Conservation (phyloP, 2,797 vertebrate genomes). For the Benthosema pterotum region DNA sequence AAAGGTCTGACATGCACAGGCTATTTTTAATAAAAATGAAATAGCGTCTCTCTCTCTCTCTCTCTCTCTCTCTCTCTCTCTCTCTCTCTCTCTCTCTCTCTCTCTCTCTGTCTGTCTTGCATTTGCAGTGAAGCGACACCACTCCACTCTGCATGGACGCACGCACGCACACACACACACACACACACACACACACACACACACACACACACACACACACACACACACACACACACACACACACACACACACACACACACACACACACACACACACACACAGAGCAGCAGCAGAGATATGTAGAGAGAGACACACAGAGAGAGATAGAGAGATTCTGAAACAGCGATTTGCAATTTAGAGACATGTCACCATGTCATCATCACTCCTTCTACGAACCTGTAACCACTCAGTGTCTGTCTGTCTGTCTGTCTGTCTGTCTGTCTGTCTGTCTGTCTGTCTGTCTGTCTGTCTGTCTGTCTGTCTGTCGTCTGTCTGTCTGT, state of each 20-base stretch:
- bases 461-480: slow-evolving; percentile 63
- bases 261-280: neutral
- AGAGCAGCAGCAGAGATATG: too few relatives aligned
- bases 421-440: neutral
- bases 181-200: neutral
- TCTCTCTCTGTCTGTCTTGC: neutral
- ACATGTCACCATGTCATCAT: slow-evolving; percentile 77
- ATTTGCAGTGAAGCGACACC: too few relatives aligned
- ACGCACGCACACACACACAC: too few relatives aligned
- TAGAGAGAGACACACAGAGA: slow-evolving; percentile 64
- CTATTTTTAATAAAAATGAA: slow-evolving; percentile 79
- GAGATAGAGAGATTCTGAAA: slow-evolving; percentile 58
- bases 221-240: too few relatives aligned
- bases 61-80: neutral
- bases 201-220: too few relatives aligned
- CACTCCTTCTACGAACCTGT: slow-evolving; percentile 59
- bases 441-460: slow-evolving; percentile 47
- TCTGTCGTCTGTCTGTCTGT: too few relatives aligned
- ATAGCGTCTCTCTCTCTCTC: slow-evolving; percentile 44
- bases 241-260: too few relatives aligned
- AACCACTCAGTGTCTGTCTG: slow-evolving; percentile 42
- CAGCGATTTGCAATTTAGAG: slow-evolving; percentile 82
- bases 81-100: neutral
- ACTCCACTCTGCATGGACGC: too few relatives aligned
- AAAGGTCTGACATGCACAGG: slow-evolving; percentile 70